Conservation (phyloP, 2,797 vertebrate genomes). For the Argentina silus region DNA sequence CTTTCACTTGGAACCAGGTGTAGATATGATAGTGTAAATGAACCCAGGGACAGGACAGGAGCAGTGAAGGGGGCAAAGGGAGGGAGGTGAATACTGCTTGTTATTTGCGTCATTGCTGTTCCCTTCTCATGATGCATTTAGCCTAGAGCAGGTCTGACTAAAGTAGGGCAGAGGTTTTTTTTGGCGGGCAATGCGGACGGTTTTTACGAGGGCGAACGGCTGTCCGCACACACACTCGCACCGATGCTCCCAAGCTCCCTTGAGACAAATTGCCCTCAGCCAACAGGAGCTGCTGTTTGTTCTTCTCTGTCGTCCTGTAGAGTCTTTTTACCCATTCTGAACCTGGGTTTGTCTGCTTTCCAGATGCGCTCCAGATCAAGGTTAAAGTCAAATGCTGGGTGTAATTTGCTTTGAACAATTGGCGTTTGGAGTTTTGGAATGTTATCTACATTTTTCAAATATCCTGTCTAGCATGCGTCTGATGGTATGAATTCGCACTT, state of each 20-base stretch:
- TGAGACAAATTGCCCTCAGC: slow-evolving; percentile 5
- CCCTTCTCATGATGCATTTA: slow-evolving; percentile 30
- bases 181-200: background rate
- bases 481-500: background rate
- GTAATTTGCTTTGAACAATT: background rate
- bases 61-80: background rate
- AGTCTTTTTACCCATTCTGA: background rate
- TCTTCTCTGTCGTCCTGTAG: background rate
- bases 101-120: background rate
- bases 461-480: background rate
- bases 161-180: slow-evolving; percentile 9
- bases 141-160: slow-evolving; percentile 25
- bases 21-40: slow-evolving; percentile 27
- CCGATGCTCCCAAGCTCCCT: background rate
- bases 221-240: background rate
- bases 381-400: background rate
- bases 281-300: background rate
- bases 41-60: slow-evolving; percentile 19
- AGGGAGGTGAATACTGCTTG: slow-evolving; percentile 22
- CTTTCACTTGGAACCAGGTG: slow-evolving; percentile 27
- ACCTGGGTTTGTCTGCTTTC: background rate
- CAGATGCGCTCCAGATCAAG: background rate
- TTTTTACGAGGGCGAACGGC: background rate
- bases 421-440: background rate
- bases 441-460: background rate